A percentile compares a stretch with the other conserved stretches of the same genome.
phyloP scores from a whole-genome alignment of 2,113 vertebrate species.

The Zapus hudsonius region DNA sequence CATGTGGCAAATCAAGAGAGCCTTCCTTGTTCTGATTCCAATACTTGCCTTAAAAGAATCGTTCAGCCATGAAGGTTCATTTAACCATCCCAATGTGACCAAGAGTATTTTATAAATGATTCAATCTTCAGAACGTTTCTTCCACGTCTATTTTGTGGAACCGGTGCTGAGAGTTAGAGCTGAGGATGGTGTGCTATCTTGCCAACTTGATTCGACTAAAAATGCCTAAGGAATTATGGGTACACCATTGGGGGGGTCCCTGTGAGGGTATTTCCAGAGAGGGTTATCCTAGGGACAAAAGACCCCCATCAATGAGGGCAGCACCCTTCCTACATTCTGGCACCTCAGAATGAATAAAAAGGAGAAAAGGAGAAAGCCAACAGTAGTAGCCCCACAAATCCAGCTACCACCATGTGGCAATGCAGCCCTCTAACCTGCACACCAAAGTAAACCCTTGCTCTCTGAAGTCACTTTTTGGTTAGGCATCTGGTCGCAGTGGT shows the following conservation, averaged over 20 bases:
- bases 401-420: neutral
- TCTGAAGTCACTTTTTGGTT: neutral
- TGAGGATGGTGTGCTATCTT: neutral
- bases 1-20: neutral
- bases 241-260: too few relatives aligned
- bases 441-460: neutral
- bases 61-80: neutral
- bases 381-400: neutral
- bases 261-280: too few relatives aligned
- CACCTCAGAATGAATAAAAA: neutral
- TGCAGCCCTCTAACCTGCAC: neutral
- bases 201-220: too few relatives aligned
- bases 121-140: neutral
- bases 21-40: slow-evolving; percentile 25
- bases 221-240: too few relatives aligned
- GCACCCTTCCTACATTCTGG: too few relatives aligned
- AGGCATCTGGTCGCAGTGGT: neutral
- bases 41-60: neutral
- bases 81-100: neutral
- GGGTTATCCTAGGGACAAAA: too few relatives aligned
- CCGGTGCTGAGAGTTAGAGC: neutral
- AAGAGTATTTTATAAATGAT: neutral
- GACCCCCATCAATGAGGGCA: neutral
- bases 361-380: neutral
- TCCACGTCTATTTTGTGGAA: neutral